Base-by-base conservation (phyloP, 2,113 vertebrate species). In the Trogon surrucura region DNA sequence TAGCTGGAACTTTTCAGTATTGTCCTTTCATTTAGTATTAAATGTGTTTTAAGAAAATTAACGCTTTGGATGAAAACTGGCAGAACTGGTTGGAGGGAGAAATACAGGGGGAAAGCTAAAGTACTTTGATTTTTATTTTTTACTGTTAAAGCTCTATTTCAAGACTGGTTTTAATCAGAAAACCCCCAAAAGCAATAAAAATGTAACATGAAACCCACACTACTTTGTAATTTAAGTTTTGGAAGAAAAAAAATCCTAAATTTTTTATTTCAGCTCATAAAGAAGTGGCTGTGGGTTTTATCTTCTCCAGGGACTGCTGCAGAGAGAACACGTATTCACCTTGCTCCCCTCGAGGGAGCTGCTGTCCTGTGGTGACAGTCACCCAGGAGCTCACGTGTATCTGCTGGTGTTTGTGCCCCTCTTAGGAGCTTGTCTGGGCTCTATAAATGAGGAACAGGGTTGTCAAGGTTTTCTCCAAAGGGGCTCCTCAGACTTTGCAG, bases 171-270 rank as follows among this genome's bases (percentile, higher is more conserved):
- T 92, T 81, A 32, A 62, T 79, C 47, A 71, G 51, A 62, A 84
- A 56, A 16, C 2, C 16, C 19, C 21, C 38, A 26, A 73, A 70
- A 85, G 41, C 61, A 66, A 20, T 30, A 57, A 41, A 64, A 70
- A 16, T 0, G 8, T 27, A 19, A 61, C 15, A 36, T 47, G 32
- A 41, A 84, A 93, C 6, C 38, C 1, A 11, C 0, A 1, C 5
- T 5, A 41, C 51, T 47, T 69, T 5, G 2, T 0, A 0, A 9
- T 34, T 34, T 50, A 27, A 34, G 57, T 93, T 82, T 77, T 65
- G 32, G 36, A 34, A 48, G 65, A 34, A 77, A 80, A 77, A 69
- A 29, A 11, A 9, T 22, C 18, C 1, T 13, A 4, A 16, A 56
- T n/a, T 17, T 7, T 79, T 51, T 20, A 11, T 75, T 90, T 57